Base-by-base conservation (phyloP, 1,140 invertebrate genomes). In the Glomeris maerens region DNA sequence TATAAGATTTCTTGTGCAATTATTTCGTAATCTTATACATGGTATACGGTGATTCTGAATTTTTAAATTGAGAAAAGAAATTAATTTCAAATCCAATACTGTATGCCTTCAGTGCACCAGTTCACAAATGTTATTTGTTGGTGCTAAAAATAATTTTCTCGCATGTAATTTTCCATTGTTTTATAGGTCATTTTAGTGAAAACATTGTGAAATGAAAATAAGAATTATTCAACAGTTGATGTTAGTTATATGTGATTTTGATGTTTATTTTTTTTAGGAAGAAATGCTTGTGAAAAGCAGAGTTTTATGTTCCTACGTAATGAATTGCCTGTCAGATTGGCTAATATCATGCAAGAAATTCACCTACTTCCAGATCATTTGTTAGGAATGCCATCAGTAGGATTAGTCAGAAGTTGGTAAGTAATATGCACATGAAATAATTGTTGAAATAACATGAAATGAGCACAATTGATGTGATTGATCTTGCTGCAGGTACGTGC, bases 261-360 rank as follows among this genome's bases (percentile, higher is more conserved):
- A 29, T 53, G 57, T 59, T 61, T 59, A 63, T 58, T 55, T 58
- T 70, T 58, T 60, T 78, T 79, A 94, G 90, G 89, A 61, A 69
- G 85, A 57, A 87, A 84, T 71, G 88, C 87, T 21, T 89, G 84
- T 62, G 85, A 91, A 65, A 77, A 80, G 55, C 86, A 86, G 63
- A 92, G 88, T 0, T 95, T 81, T 62, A 74, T 87, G 55, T 97
- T 98, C 64, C 72, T 98, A n/a, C 75, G 89, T 39, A 91, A 95
- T 66, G 93, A 97, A 69, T 66, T 98, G 41, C 92, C 92, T 1
- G 92, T 97, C 1, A 75, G 93, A 42, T 70, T 97, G 56, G 91
- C 93, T 4, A 96, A 97, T 64, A 97, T 98, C 55, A 97, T 97
- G 90, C 93, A 95, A 66, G 93, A 98, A 70, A 93, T 98, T 60